Evolutionary conservation across 2,888 invertebrate genomes (phyloP), one percentile per base, ranked within the genome.

Genomic region (Fabriciana adippe): DNA sequence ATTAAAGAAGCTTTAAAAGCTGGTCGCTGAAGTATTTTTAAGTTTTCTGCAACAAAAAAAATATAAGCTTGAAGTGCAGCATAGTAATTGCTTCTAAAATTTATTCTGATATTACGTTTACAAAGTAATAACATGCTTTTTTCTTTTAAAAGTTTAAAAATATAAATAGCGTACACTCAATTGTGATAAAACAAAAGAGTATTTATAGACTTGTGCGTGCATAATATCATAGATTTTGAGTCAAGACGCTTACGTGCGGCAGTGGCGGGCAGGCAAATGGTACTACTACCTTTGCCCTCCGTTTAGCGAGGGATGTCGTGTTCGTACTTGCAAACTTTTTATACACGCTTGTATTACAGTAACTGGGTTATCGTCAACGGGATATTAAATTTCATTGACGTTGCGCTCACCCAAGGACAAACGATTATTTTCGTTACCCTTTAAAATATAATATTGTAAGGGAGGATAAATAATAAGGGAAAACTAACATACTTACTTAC

Each of bases 371-470:
- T 84, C 82, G 87, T 85, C 82, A 79, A 80, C 82, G 77, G 85
- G 85, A 89, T 92, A 92, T 90, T 89, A 86, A 87, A 87, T 89
- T 90, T 84, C 90, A 89, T 89, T 89, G 91, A 88, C 86, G 82
- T 80, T 80, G 82, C 83, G 82, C 84, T 80, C 84, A 83, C 85
- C 48, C 77, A 90, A 91, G 90, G 91, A 86, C 89, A 87, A 82
- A 79, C 80, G 78, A 81, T 81, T 81, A 80, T 77, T 81, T 82
- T 78, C 77, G 79, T 76, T 80, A 82, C 77, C 81, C 79, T 45
- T 8, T 35, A 35, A 1, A 8, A 35, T 6, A 15, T 6, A 11
- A 82, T 82, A 81, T 79, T 78, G 70, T 69, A 80, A 81, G 83
- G 82, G 78, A 78, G 75, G 73, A 73, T 79, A 15, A n/a, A 45